These are phyloP conservation scores for Agonopterix subpropinquella DNA, from an alignment of 2,888 invertebrate genomes.

Conservation along the genomic window DNA sequence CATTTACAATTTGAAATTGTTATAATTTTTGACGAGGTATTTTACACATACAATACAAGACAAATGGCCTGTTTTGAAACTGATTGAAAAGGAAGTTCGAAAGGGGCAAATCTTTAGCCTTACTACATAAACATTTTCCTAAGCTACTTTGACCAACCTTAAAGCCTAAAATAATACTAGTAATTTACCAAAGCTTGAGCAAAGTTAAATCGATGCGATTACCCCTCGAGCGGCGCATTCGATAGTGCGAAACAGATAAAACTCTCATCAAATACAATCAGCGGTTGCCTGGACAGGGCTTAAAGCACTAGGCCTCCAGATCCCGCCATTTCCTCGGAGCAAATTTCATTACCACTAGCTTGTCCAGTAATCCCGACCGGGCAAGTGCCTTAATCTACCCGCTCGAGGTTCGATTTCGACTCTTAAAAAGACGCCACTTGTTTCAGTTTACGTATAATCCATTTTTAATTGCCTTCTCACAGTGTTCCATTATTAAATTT, in stretches of 20 bases:
- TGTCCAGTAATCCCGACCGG: constrained; percentile 60
- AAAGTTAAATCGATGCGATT: constrained; percentile 52
- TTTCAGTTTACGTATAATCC: constrained; percentile 70
- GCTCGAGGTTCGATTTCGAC: constrained; percentile 61
- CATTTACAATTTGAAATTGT: no score
- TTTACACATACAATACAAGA: no score
- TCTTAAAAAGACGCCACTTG: constrained; percentile 63
- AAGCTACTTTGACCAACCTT: constrained; percentile 21
- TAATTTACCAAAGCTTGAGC: constrained; percentile 45
- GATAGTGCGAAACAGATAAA: constrained; percentile 65
- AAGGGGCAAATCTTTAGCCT: neutral
- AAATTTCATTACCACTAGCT: constrained; percentile 73
- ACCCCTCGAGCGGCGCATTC: constrained; percentile 38
- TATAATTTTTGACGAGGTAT: no score
- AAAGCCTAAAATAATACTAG: constrained; percentile 37
- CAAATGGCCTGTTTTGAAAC: no score
- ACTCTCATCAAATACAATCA: constrained; percentile 73
- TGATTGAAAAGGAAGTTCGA: no score
- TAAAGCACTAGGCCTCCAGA: constrained; percentile 62
- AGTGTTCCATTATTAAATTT: constrained; percentile 54
- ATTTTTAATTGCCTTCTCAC: constrained; percentile 65
- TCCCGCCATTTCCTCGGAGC: constrained; percentile 60
- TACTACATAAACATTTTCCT: constrained; percentile 16
- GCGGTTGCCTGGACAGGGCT: constrained; percentile 63
- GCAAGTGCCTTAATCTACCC: constrained; percentile 68